These are phyloP conservation scores for Cynocephalus volans DNA, from an alignment of 2,113 vertebrate species.

Conservation along the genomic window DNA sequence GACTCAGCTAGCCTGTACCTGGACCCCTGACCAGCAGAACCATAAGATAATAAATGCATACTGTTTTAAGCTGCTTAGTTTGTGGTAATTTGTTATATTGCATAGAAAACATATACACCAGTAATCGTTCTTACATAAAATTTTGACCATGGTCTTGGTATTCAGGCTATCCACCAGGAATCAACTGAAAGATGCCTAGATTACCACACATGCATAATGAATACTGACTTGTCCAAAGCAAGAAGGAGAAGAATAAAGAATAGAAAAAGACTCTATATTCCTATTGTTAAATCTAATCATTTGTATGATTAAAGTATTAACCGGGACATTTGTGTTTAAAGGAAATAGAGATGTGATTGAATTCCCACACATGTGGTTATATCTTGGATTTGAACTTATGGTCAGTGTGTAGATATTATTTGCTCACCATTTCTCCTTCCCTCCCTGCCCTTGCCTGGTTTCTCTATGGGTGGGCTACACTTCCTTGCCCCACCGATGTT, in stretches of 20 bases:
- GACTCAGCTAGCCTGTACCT: not conserved
- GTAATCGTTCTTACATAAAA: not conserved
- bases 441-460: not conserved
- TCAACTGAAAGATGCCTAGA: not conserved
- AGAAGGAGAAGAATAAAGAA: not conserved
- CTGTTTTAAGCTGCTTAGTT: not conserved
- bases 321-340: not conserved
- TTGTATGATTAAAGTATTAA: not conserved
- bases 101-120: not conserved
- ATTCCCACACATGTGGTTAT: not conserved
- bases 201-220: not conserved
- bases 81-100: not conserved
- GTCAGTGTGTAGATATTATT: not conserved
- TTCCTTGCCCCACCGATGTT: not conserved
- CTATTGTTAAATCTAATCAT: not conserved
- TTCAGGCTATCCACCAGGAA: not conserved
- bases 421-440: not conserved
- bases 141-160: not conserved
- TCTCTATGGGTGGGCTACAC: not conserved
- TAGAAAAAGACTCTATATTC: not conserved
- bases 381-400: not conserved
- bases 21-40: not conserved
- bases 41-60: not conserved
- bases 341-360: not conserved
- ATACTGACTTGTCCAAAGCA: not conserved